Evolutionary conservation across 2,113 vertebrate species (phyloP), one percentile per base, ranked within the genome.

Genomic region (Clarias magur): DNA sequence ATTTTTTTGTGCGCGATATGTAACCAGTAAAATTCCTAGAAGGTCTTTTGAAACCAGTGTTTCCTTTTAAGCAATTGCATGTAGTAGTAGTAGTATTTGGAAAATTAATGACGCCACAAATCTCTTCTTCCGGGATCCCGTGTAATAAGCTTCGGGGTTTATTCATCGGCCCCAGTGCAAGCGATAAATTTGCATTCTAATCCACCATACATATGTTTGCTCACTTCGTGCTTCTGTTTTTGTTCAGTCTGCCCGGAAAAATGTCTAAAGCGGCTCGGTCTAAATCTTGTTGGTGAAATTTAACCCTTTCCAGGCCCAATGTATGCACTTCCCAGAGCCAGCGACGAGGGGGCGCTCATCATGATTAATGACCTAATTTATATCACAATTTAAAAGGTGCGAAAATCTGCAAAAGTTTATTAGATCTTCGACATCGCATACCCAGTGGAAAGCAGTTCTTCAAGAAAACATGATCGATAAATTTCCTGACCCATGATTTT

Each of bases 311-410:
- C 23, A 60, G 25, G 27, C 65, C 25, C 15, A 72, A 17, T 48
- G 5, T 30, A 6, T 76, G 76, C 59, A 81, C 65, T 88, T 62
- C 48, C 67, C 34, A 15, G 15, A 75, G 21, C 9, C 72, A 59
- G 78, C 34, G 42, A 80, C 56, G 25, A 88, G 87, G 87, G 87
- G 87, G 87, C 87, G 67, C 27, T 73, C 59, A 54, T 75, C 42
- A 38, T 81, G 60, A 30, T 54, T 85, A 53, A 85, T 68, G 8
- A 68, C 11, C 25, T 27, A 34, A 10, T 65, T 21, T 16, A 80
- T 11, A 57, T 59, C 62, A n/a, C 68, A 84, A 16, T 59, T 48
- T 25, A 60, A 83, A 62, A 30, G 11, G 4, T 9, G 34, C 25
- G 0, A 48, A 63, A 42, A 80, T 34, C 57, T 63, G 34, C 57